Evolutionary conservation across 2,888 invertebrate species (phyloP).

Genomic region (Muschampia plurimacula): DNA sequence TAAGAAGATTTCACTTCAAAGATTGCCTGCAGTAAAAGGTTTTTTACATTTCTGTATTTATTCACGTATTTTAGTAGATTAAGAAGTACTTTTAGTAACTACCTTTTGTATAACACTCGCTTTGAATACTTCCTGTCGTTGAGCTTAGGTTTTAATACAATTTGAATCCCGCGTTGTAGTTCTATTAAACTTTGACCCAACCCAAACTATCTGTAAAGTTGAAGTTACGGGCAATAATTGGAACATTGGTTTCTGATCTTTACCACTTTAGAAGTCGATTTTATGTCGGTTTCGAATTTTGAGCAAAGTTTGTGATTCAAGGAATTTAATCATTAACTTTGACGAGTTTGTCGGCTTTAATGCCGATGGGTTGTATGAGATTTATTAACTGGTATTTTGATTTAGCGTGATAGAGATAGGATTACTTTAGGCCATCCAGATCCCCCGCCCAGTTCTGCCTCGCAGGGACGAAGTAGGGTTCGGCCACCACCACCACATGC

Average conservation of each 20-base stretch:
- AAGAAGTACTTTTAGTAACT: no score
- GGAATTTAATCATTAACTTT: constrained; percentile 12
- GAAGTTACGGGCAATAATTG: constrained; percentile 8
- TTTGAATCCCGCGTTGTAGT: background rate
- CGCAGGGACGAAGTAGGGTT: background rate
- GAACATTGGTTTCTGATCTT: constrained; percentile 18
- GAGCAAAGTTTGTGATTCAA: constrained; percentile 7
- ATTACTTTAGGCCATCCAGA: background rate
- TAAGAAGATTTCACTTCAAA: no score
- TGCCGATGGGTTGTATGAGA: no score
- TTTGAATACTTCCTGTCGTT: no score
- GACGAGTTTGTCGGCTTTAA: background rate
- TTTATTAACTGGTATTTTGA: no score
- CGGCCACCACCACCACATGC: background rate
- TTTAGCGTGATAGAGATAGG: no score
- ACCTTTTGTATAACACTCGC: no score
- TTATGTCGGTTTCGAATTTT: constrained; percentile 2
- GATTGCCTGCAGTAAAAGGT: no score
- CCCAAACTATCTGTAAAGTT: constrained; percentile 11
- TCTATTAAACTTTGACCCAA: constrained; percentile 6
- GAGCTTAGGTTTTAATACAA: background rate
- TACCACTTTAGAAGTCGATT: constrained; percentile 4
- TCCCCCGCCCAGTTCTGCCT: background rate
- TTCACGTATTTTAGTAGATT: no score
- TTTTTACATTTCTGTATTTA: no score